A percentile compares a stretch with the other conserved stretches of the same genome.
phyloP scores from a whole-genome alignment of 1,140 invertebrate genomes.

The Zaprionus capensis region DNA sequence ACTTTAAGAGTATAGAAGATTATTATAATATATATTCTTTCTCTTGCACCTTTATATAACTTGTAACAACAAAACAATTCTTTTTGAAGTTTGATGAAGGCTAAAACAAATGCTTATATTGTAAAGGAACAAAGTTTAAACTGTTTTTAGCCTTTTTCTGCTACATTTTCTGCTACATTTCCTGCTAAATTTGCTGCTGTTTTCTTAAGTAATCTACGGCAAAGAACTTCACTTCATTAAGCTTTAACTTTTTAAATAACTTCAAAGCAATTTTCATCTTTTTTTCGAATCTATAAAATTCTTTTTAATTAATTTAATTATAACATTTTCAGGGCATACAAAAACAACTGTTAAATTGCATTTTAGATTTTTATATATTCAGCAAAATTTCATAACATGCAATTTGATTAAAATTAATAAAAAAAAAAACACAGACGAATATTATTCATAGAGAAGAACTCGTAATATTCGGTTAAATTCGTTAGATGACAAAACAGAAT shows the following conservation, averaged over 20 bases:
- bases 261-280: background rate
- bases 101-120: no score
- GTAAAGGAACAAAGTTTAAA: no score
- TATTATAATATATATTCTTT: no score
- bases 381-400: background rate
- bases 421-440: background rate
- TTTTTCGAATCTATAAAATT: background rate
- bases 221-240: no score
- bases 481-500: constrained; percentile 13
- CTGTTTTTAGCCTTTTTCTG: no score
- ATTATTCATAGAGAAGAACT: constrained; percentile 1
- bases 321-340: background rate
- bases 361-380: background rate
- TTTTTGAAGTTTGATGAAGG: no score
- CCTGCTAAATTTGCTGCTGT: no score
- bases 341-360: background rate
- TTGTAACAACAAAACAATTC: no score
- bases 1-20: no score
- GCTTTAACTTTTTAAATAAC: background rate
- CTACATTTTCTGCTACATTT: no score
- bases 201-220: no score
- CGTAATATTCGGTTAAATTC: constrained; percentile 14
- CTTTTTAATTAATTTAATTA: background rate
- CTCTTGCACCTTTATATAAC: no score
- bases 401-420: background rate